Conservation (phyloP, 2,113 vertebrate species). For the Hiodon alosoides region DNA sequence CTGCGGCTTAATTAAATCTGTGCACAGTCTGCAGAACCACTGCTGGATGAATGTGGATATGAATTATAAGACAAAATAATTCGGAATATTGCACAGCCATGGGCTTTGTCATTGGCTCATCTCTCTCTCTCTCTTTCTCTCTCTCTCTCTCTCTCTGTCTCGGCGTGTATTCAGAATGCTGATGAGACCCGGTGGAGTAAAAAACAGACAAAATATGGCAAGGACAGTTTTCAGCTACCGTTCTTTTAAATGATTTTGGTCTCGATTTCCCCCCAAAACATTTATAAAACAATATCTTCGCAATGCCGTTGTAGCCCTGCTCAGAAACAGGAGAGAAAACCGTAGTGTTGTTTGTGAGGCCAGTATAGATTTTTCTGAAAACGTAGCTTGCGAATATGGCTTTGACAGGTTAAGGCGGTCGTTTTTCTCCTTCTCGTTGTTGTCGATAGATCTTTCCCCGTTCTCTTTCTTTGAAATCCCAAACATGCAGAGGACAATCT, state of each 20-base stretch:
- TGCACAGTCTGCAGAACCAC: background rate
- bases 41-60: background rate
- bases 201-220: background rate
- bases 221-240: background rate
- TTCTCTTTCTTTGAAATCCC: too few species aligned
- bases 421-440: too few species aligned
- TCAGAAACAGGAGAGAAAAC: background rate
- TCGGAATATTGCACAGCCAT: background rate
- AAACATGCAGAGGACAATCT: too few species aligned
- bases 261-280: background rate
- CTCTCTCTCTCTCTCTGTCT: background rate
- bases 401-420: too few species aligned
- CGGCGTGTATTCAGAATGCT: constrained; percentile 1
- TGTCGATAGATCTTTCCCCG: too few species aligned
- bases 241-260: background rate
- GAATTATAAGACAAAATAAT: constrained; percentile 6
- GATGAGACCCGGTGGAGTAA: background rate
- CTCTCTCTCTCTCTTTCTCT: background rate
- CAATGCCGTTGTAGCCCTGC: background rate
- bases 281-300: background rate
- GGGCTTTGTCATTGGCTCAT: background rate
- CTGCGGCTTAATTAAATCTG: constrained; percentile 7
- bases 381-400: too few species aligned
- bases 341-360: too few species aligned
- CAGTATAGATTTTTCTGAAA: too few species aligned